Base-by-base conservation (phyloP, 2,113 vertebrate genomes). In the Prinia subflava region DNA sequence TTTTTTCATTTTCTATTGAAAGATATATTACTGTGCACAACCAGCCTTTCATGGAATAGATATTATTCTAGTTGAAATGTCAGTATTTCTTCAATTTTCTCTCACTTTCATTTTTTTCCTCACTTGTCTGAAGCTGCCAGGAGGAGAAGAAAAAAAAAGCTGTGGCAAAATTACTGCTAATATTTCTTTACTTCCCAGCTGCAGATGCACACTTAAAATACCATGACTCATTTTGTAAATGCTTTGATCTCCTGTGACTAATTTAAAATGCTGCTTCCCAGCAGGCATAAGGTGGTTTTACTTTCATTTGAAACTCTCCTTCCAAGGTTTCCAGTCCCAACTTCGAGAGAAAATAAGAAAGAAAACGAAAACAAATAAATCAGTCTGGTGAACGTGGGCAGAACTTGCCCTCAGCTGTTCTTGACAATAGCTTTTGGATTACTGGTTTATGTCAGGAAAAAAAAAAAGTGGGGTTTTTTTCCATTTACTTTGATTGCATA, bases 221-320 rank as follows among this genome's bases (percentile, higher is more conserved):
- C 50, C 49, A 20, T 95, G 73, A 88, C 39, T 96, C 85, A 71
- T 94, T 91, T 81, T 80, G 49, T 67, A 56, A 42, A 18, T 78
- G 88, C 83, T 97, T 94, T 96, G 86, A 92, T 97, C 76, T 95
- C 24, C 39, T 75, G 16, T 71, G 65, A 64, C 59, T 90, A 53
- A 56, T 92, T 77, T 70, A 68, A 83, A 91, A 30, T 80, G 64
- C 33, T 80, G 47, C 79, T 90, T 92, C 82, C 83, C 37, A 81
- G 76, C 31, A 75, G 76, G 52, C 68, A 71, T 13, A 37, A 64
- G 19, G 37, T 90, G 28, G 22, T 83, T 90, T 95, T 90, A 80
- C 90, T 95, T 95, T 92, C 65, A 64, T 83, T 96, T 94, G 65
- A 64, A 89, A 15, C 28, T 70, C 30, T 73, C 4, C 53, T 49